Evolutionary conservation across 37 sponge, comb jelly and placozoan species (phyloP).

Genomic region (Spongia lamella): DNA sequence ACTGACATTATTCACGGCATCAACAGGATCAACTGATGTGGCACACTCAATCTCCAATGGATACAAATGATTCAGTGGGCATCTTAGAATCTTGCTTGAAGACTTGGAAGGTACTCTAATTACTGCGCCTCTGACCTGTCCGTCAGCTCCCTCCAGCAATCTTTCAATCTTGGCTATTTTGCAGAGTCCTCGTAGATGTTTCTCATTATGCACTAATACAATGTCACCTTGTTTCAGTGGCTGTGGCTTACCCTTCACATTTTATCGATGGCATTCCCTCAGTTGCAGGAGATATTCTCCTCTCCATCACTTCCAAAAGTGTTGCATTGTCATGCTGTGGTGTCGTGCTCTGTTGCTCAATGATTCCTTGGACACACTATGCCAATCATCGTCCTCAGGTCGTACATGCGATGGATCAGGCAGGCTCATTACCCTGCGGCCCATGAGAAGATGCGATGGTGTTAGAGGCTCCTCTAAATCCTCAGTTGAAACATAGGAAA

Average conservation of each 20-base stretch:
- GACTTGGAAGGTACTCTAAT: not conserved
- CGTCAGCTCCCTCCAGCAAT: not conserved
- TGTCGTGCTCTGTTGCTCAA: not conserved
- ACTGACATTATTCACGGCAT: no score
- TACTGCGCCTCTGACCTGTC: constrained; percentile 11
- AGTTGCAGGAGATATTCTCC: no score
- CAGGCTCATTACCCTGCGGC: no score
- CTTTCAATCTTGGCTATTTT: not conserved
- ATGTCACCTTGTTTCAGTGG: constrained; percentile 17
- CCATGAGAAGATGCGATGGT: no score
- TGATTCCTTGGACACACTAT: not conserved
- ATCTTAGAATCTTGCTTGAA: not conserved
- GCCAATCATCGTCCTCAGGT: not conserved
- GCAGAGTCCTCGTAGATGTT: constrained; percentile 9
- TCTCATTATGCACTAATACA: constrained; percentile 8
- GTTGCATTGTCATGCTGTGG: not conserved
- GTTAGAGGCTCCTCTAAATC: no score
- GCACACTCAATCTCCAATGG: constrained; percentile 26
- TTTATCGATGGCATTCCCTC: constrained; percentile 26
- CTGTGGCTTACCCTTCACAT: not conserved
- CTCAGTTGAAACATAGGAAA: no score
- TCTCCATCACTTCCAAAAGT: constrained; percentile 15
- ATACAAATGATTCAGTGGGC: constrained; percentile 7
- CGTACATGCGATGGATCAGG: not conserved
- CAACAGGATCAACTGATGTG: no score